Evolutionary conservation across 2,888 invertebrate genomes (phyloP), one percentile per base, ranked within the genome.

Genomic region (Caenorhabditis angaria): DNA sequence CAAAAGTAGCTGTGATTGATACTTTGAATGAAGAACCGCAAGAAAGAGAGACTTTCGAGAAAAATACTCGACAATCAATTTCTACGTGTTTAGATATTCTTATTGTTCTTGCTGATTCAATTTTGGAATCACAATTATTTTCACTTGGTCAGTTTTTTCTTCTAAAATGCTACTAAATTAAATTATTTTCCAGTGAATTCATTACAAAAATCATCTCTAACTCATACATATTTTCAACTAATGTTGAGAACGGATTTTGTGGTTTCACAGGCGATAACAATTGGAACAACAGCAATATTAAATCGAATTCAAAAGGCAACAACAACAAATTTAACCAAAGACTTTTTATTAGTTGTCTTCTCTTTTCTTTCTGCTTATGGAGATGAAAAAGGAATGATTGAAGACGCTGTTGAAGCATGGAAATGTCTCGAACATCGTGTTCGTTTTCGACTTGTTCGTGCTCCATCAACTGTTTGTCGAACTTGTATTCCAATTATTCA

Each of bases 351-450:
- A 10, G 59, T 85, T 47, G 68, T 82, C 18, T 87, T 85, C 68
- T 83, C 83, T 1, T 86, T 85, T 60, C 64, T 86, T 8, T 84
- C 84, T 10, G 83, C 85, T 8, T 83, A 85, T 61, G 85, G 83
- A 12, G 86, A 86, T 64, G 86, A 86, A 48, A 61, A 72, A 47
- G 86, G 86, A 28, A 86, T 86, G 86, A 76, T 84, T 18, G 86
- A 86, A 57, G 86, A 86, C 63, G 83, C 84, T 50, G 57, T 73
- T 0, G 74, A 74, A 61, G 74, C 69, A 4, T 83, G 82, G 81
- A 74, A 73, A 47, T 61, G 67, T 18, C 70, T 85, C 22, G 72
- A 77, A 32, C 62, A 61, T 25, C 63, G 72, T 8, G 83, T 82
- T 14, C 70, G 73, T 18, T 85, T 86, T 64, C 76, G 81, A 12